Percentiles rank a stretch among this genome's conserved stretches.
Conservation (phyloP, 2,797 vertebrate genomes). For the Manis crassicaudata region DNA sequence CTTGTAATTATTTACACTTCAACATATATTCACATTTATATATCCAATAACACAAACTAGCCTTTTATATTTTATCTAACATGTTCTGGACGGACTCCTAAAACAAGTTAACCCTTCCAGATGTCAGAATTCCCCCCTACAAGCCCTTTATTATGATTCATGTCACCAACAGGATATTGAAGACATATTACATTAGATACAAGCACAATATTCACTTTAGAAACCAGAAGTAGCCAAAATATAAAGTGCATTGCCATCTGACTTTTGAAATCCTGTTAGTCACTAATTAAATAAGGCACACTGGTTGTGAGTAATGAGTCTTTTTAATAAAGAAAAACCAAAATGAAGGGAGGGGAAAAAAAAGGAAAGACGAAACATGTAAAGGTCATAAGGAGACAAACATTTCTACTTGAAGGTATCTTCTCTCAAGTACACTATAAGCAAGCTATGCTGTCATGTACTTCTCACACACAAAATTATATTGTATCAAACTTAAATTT, state of each 20-base stretch:
- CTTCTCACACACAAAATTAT: slow-evolving; percentile 82
- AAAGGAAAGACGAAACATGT: slow-evolving; percentile 68
- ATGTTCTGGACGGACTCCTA: slow-evolving; percentile 53
- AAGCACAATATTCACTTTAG: slow-evolving; percentile 55
- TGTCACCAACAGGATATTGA: slow-evolving; percentile 1
- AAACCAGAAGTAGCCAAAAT: slow-evolving; percentile 60
- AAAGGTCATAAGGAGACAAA: slow-evolving; percentile 82
- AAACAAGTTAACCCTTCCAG: slow-evolving; percentile 62
- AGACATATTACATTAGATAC: slow-evolving; percentile 36
- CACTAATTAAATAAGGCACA: neutral
- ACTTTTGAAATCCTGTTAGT: slow-evolving; percentile 55
- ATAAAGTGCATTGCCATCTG: neutral
- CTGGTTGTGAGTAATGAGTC: slow-evolving; percentile 9
- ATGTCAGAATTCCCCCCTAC: slow-evolving; percentile 17
- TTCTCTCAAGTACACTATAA: slow-evolving; percentile 79
- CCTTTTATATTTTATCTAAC: slow-evolving; percentile 26
- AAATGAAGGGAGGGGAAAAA: slow-evolving; percentile 27
- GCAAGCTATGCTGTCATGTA: slow-evolving; percentile 80
- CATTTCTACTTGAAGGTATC: slow-evolving; percentile 76
- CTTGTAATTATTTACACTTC: neutral
- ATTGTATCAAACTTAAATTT: slow-evolving; percentile 87
- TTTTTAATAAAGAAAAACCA: slow-evolving; percentile 48
- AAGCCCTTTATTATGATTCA: slow-evolving; percentile 26
- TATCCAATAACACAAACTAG: slow-evolving; percentile 17
- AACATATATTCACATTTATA: neutral